A percentile compares a stretch with the other conserved stretches of the same genome.
These are phyloP conservation scores for Lampris megalopsis DNA, from an alignment of 2,113 vertebrate genomes.

Conservation along the genomic window DNA sequence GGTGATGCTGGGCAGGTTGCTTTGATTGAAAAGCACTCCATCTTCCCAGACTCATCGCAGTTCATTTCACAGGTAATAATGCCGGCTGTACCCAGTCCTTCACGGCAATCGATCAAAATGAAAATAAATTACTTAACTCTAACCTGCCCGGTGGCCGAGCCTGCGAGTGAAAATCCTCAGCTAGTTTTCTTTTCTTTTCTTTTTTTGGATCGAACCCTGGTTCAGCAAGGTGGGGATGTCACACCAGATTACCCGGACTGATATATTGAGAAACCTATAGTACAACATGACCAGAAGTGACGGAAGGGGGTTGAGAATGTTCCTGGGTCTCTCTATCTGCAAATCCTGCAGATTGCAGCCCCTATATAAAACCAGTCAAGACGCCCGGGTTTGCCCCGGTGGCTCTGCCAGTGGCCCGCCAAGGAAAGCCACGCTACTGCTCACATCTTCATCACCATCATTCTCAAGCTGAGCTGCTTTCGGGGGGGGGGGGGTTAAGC, in stretches of 20 bases:
- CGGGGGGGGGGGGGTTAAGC: no score
- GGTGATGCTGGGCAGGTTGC: background rate
- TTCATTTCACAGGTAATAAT: constrained; percentile 75
- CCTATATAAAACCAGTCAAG: no score
- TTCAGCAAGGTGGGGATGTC: constrained; percentile 20
- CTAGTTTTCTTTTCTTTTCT: constrained; percentile 38
- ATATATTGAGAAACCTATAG: constrained; percentile 23
- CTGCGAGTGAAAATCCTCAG: constrained; percentile 37
- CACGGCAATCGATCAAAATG: constrained; percentile 65
- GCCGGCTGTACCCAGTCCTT: constrained; percentile 52
- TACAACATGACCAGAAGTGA: no score
- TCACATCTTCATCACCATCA: constrained; percentile 47
- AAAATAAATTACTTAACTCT: constrained; percentile 55
- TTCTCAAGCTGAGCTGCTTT: constrained; percentile 57
- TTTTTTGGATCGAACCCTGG: constrained; percentile 44
- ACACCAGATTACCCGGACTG: constrained; percentile 17
- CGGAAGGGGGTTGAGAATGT: no score
- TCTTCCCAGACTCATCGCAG: constrained; percentile 69
- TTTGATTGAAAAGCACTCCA: constrained; percentile 39
- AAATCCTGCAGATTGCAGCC: no score
- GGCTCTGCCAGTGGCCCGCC: constrained; percentile 30
- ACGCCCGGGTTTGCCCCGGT: background rate
- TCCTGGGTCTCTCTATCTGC: no score
- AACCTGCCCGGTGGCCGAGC: constrained; percentile 34
- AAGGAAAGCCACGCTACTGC: constrained; percentile 2